These are phyloP conservation scores for Oscheius onirici DNA, from an alignment of 2,888 invertebrate genomes.

Conservation along the genomic window DNA sequence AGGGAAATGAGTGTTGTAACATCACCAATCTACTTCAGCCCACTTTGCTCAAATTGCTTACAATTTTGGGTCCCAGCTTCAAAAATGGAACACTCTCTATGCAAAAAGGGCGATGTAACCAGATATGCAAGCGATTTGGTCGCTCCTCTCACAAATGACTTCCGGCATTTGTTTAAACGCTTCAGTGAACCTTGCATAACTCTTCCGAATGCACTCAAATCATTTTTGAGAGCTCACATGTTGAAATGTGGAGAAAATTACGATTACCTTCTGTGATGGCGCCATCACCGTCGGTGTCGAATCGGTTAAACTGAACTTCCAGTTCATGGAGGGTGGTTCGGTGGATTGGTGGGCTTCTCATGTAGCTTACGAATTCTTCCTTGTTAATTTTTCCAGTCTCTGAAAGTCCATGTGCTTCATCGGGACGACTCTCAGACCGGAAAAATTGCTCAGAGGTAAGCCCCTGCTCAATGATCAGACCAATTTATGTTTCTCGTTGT, in stretches of 20 bases:
- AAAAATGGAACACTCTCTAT: conserved; percentile 28
- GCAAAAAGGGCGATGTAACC: conserved; percentile 32
- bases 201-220: conserved; percentile 1
- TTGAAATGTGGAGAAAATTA: neutral
- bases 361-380: conserved; percentile 67
- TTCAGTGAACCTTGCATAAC: neutral
- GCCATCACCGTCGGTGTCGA: conserved; percentile 67
- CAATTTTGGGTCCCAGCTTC: neutral
- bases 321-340: conserved; percentile 64
- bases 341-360: conserved; percentile 64
- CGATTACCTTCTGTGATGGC: conserved; percentile 63
- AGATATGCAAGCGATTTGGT: neutral
- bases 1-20: neutral
- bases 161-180: conserved; percentile 11
- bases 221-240: neutral
- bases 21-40: too few relatives aligned
- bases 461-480: too few relatives aligned
- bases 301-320: conserved; percentile 62
- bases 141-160: conserved; percentile 5
- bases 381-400: conserved; percentile 70
- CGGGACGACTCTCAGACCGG: too few relatives aligned
- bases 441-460: too few relatives aligned
- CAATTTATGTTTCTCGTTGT: too few relatives aligned
- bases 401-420: conserved; percentile 39
- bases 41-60: too few relatives aligned